phyloP scores from a whole-genome alignment of 2,113 vertebrate genomes.

The Spea multiplicata region DNA sequence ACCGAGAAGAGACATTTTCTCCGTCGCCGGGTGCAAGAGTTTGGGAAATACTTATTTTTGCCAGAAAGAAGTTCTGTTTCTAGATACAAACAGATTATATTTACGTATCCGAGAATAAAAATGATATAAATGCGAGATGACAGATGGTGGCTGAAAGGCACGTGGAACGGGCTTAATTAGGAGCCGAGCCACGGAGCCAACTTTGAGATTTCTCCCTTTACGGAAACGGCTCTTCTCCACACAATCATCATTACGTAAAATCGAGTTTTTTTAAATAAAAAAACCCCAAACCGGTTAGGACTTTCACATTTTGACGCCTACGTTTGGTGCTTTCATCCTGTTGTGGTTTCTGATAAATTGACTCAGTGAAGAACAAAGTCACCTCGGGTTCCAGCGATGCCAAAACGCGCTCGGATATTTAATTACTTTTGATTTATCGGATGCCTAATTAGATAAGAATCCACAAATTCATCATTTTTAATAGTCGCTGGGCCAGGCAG shows the following conservation, averaged over 20 bases:
- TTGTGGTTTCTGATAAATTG: background rate
- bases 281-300: constrained; percentile 3
- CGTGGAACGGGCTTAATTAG: constrained; percentile 10
- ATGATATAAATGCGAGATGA: constrained; percentile 2
- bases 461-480: background rate
- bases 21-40: background rate
- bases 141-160: constrained; percentile 9
- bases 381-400: constrained; percentile 8
- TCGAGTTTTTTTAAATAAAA: background rate
- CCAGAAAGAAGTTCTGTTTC: constrained; percentile 20
- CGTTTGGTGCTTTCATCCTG: background rate
- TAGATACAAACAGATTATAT: constrained; percentile 33
- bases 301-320: constrained; percentile 11
- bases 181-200: constrained; percentile 18
- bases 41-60: constrained; percentile 25
- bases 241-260: background rate
- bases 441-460: background rate
- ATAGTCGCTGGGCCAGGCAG: too few species aligned
- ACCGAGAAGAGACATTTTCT: constrained; percentile 12
- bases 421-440: background rate
- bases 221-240: constrained; percentile 2
- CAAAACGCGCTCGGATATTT: background rate
- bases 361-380: background rate
- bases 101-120: constrained; percentile 15
- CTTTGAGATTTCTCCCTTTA: background rate